These are phyloP conservation scores for Hedya salicella DNA, from an alignment of 2,888 invertebrate genomes.

Conservation along the genomic window DNA sequence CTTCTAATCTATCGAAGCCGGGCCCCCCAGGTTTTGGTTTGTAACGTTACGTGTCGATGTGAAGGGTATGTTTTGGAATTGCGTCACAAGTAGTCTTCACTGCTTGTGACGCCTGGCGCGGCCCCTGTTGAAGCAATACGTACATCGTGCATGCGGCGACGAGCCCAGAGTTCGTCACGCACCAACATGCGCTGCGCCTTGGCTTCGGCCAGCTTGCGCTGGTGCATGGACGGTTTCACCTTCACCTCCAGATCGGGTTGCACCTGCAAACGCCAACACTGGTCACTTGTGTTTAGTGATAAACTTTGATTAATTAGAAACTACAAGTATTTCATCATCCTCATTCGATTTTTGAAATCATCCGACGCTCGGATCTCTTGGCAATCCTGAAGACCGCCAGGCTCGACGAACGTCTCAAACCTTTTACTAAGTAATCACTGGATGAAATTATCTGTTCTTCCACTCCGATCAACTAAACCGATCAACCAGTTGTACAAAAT, in stretches of 20 bases:
- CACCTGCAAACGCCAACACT: slow-evolving; percentile 64
- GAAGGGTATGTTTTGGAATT: too few relatives aligned
- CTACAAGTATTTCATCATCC: slow-evolving; percentile 51
- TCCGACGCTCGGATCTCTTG: slow-evolving; percentile 74
- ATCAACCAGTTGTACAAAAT: too few relatives aligned
- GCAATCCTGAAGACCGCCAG: slow-evolving; percentile 62
- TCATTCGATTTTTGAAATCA: slow-evolving; percentile 76
- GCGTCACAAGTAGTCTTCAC: too few relatives aligned
- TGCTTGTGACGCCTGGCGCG: too few relatives aligned
- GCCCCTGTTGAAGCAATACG: slow-evolving; percentile 40
- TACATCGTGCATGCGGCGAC: slow-evolving; percentile 87
- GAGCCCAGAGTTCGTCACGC: slow-evolving; percentile 88
- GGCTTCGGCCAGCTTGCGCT: slow-evolving; percentile 92
- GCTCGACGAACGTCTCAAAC: slow-evolving; percentile 82
- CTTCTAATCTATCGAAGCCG: too few relatives aligned
- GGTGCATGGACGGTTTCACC: slow-evolving; percentile 95
- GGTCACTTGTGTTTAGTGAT: too few relatives aligned
- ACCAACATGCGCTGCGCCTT: slow-evolving; percentile 92
- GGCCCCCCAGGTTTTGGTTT: too few relatives aligned
- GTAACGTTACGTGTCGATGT: too few relatives aligned
- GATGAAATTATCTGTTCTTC: slow-evolving; percentile 48
- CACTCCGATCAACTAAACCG: too few relatives aligned
- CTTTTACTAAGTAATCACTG: slow-evolving; percentile 85
- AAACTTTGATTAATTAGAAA: too few relatives aligned
- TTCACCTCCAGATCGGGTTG: slow-evolving; percentile 97